A percentile compares a stretch with the other conserved stretches of the same genome.
phyloP scores from a whole-genome alignment of 1,140 invertebrate species.

The Drosophila virilis region DNA sequence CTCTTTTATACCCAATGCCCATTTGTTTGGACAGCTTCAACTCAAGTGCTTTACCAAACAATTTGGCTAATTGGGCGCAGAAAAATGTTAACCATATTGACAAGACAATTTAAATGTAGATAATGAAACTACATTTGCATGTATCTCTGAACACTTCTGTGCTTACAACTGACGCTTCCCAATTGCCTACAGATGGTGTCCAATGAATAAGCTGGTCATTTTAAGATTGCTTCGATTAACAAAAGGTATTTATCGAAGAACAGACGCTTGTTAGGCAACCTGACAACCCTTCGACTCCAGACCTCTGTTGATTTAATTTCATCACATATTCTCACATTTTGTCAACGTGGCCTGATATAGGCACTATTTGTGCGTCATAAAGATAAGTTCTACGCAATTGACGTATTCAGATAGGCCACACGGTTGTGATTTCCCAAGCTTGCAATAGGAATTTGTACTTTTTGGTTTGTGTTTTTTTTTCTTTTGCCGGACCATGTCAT shows the following conservation, averaged over 20 bases:
- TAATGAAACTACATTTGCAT: slow-evolving; percentile 7
- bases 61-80: slow-evolving; percentile 28
- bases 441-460: not conserved
- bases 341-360: slow-evolving; percentile 27
- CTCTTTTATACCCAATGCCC: slow-evolving; percentile 52
- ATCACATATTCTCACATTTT: no score
- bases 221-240: no score
- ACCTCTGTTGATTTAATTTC: no score
- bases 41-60: slow-evolving; percentile 20
- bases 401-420: slow-evolving; percentile 1
- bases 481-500: not conserved
- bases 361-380: slow-evolving; percentile 18
- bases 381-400: slow-evolving; percentile 37
- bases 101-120: slow-evolving; percentile 1
- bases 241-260: no score
- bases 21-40: not conserved
- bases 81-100: not conserved
- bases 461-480: not conserved
- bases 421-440: not conserved
- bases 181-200: no score
- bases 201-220: no score
- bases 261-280: no score
- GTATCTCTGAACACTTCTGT: not conserved
- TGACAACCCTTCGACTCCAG: no score
- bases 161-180: not conserved